These are phyloP conservation scores for Eristalinus sepulchralis DNA, from an alignment of 2,888 invertebrate species.

Conservation along the genomic window DNA sequence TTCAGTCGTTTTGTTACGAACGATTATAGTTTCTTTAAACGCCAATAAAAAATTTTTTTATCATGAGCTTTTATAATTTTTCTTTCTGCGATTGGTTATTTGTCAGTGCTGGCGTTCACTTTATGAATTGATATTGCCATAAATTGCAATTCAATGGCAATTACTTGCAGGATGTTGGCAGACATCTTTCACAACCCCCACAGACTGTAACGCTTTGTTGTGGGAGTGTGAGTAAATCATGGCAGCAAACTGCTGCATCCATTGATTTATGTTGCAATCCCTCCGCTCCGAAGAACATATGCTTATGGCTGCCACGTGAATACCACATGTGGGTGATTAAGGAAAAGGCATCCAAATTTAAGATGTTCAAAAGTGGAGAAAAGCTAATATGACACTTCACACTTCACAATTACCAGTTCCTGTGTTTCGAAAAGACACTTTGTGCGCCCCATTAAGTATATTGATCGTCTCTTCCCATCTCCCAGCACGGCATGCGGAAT, in stretches of 20 bases:
- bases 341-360: constrained; percentile 29
- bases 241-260: constrained; percentile 21
- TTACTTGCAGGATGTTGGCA: constrained; percentile 60
- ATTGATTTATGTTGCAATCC: neutral
- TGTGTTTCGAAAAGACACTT: neutral
- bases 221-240: constrained; percentile 41
- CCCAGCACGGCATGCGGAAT: neutral
- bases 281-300: neutral
- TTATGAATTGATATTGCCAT: constrained; percentile 60
- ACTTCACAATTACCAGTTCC: constrained; percentile 29
- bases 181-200: constrained; percentile 4
- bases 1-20: constrained; percentile 17
- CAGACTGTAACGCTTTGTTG: neutral
- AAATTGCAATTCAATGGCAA: constrained; percentile 62
- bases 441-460: constrained; percentile 2
- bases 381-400: constrained; percentile 29
- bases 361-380: neutral
- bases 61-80: constrained; percentile 51
- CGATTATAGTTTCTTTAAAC: constrained; percentile 47
- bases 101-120: constrained; percentile 36
- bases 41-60: constrained; percentile 51
- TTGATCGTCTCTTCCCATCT: neutral
- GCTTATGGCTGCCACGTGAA: neutral
- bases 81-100: constrained; percentile 39
- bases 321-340: constrained; percentile 4